phyloP scores from a whole-genome alignment of 2,113 vertebrate genomes.

The Alces alces region DNA sequence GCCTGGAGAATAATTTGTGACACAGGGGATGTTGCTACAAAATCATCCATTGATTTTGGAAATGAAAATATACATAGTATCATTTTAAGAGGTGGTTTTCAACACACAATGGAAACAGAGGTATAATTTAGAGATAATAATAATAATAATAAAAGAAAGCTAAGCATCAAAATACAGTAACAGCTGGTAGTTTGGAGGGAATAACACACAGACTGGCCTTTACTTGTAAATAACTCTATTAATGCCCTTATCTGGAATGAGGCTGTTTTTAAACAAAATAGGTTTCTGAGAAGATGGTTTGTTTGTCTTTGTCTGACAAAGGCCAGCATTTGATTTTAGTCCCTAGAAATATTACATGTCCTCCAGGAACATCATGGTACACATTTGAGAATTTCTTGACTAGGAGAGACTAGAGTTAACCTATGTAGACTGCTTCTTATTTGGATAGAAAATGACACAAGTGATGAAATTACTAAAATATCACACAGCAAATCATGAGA shows the following conservation, averaged over 20 bases:
- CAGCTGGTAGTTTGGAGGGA: neutral
- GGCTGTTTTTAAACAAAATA: conserved; percentile 7
- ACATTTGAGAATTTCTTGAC: neutral
- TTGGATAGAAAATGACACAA: neutral
- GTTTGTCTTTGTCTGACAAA: neutral
- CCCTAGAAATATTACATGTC: neutral
- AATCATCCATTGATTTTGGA: neutral
- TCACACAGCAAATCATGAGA: neutral
- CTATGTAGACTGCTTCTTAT: neutral
- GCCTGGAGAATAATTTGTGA: neutral
- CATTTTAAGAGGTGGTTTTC: conserved; percentile 4
- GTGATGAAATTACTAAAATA: neutral
- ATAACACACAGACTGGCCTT: neutral
- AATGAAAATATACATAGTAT: neutral
- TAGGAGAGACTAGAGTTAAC: neutral
- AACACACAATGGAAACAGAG: neutral
- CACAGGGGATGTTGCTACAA: neutral
- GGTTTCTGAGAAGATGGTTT: neutral
- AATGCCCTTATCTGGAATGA: neutral
- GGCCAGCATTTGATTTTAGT: neutral
- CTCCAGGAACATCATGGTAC: neutral
- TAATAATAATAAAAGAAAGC: neutral
- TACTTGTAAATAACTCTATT: neutral
- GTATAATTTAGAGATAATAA: conserved; percentile 8
- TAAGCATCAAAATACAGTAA: neutral